Conservation (phyloP, 2,113 vertebrate genomes). For the Macquaria ambigua region DNA sequence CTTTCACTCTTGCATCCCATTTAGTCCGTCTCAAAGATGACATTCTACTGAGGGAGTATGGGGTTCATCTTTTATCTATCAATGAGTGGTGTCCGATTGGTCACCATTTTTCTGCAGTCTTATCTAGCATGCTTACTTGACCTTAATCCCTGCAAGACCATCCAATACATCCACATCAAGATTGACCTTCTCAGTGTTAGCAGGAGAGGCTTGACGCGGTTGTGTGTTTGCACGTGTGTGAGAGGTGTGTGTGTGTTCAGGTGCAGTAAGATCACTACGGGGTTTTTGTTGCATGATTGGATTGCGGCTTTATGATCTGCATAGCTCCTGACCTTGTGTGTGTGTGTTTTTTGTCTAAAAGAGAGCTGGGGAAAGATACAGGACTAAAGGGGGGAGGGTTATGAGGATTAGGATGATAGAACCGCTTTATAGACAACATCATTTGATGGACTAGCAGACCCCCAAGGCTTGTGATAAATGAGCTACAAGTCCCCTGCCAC, state of each 20-base stretch:
- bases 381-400: slow-evolving; percentile 22
- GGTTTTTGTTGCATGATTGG: slow-evolving; percentile 49
- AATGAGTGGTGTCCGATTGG: not conserved
- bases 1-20: not conserved
- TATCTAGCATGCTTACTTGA: slow-evolving; percentile 37
- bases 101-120: not conserved
- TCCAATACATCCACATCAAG: slow-evolving; percentile 15
- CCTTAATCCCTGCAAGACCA: slow-evolving; percentile 63
- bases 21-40: not conserved
- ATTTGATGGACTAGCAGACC: slow-evolving; percentile 50
- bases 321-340: slow-evolving; percentile 20
- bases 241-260: not conserved
- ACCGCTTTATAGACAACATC: slow-evolving; percentile 36
- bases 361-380: not conserved
- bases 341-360: slow-evolving; percentile 7
- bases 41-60: not conserved
- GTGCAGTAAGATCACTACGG: slow-evolving; percentile 26
- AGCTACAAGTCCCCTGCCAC: slow-evolving; percentile 38
- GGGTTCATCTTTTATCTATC: not conserved
- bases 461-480: slow-evolving; percentile 56
- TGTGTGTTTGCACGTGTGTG: not conserved
- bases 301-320: slow-evolving; percentile 49
- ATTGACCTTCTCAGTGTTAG: slow-evolving; percentile 26
- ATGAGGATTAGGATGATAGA: slow-evolving; percentile 51
- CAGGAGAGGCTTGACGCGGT: not conserved